Evolutionary conservation across 2,888 invertebrate genomes (phyloP), one percentile per base, ranked within the genome.

Genomic region (Drosophila suboccidentalis): DNA sequence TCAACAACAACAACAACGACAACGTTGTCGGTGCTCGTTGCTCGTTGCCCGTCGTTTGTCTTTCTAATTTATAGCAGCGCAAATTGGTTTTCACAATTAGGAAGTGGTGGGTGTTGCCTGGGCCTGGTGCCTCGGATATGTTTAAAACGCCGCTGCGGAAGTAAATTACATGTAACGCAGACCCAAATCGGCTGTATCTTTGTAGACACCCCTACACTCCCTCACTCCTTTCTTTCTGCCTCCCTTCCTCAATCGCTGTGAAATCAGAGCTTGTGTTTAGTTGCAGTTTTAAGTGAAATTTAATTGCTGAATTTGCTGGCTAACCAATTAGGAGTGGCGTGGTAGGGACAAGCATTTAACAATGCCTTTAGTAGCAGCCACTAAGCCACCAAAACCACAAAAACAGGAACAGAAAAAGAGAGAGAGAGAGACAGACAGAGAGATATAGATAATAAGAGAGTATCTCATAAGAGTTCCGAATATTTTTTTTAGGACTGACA

Each of bases 41-140:
- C 46, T 26, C 41, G 63, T 70, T 51, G 65, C 39, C 38, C 15
- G 82, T 84, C 84, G 80, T 79, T 87, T 85, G 82, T 87, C 83
- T 84, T 87, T 84, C 81, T 89, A 89, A 87, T 87, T 87, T 87
- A 87, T 89, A 81, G 85, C 87, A 76, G 89, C 85, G 87, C 80
- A 87, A 89, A 87, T 84, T 89, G 89, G 82, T 87, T 87, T 81
- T 77, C 89, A 87, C 86, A 88, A 86, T 86, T 86, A 86, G 86
- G 89, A 87, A 86, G 87, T 89, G 84, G 86, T 89, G 89, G 89
- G 87, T 86, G 85, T 85, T 80, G 87, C 81, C 65, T 61, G 64
- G 50, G 73, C 71, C 66, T 68, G 78, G 63, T 76, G 61, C 61
- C 70, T 80, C 85, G 84, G 84, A 84, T 84, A 84, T 87, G 78